Percentiles rank a stretch among this genome's conserved stretches.
phyloP scores from a whole-genome alignment of 1,140 invertebrate genomes.

The Drosophila rhopaloa region DNA sequence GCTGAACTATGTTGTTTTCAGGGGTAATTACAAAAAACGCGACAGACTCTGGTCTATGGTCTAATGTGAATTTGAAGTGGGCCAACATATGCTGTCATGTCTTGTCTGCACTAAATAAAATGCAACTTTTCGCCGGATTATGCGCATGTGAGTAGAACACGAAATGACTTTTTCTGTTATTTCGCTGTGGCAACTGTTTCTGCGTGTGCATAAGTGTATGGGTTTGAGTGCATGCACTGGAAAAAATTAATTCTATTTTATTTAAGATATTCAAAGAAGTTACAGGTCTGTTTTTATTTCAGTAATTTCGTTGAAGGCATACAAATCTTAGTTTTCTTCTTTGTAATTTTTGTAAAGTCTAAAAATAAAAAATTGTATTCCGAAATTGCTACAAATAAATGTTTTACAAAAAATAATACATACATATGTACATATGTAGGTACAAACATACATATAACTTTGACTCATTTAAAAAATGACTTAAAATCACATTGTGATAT shows the following conservation, averaged over 20 bases:
- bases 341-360: too few species aligned
- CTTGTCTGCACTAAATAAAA: conserved; percentile 63
- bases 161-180: conserved; percentile 33
- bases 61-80: conserved; percentile 66
- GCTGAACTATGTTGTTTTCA: too few species aligned
- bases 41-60: background rate
- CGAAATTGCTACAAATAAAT: too few species aligned
- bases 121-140: conserved; percentile 69
- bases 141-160: conserved; percentile 43
- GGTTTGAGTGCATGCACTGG: conserved; percentile 8
- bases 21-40: background rate
- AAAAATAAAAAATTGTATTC: too few species aligned
- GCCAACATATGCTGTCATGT: conserved; percentile 52
- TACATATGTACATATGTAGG: too few species aligned
- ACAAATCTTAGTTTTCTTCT: too few species aligned
- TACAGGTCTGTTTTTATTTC: background rate
- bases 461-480: too few species aligned
- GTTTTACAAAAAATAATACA: too few species aligned
- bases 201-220: conserved; percentile 14
- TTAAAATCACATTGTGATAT: too few species aligned
- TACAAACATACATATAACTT: too few species aligned
- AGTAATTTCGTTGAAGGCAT: too few species aligned
- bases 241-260: background rate
- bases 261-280: too few species aligned
- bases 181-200: conserved; percentile 26